Conservation (phyloP, 2,888 invertebrate species). For the Pseudococcus jackbeardsleyi region DNA sequence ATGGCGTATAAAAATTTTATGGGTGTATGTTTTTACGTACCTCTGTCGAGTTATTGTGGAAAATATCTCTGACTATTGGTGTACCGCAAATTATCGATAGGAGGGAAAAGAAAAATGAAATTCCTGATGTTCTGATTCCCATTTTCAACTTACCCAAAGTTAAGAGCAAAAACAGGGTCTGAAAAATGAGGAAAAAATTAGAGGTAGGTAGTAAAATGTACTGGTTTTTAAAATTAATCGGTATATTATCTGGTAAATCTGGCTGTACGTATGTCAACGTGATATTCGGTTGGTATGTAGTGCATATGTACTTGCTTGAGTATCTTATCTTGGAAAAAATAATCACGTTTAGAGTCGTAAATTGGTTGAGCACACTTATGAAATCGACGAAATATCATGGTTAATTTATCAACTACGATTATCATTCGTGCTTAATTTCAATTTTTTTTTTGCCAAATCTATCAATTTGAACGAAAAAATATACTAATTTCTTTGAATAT, state of each 20-base stretch:
- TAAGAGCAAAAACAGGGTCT: slow-evolving; percentile 81
- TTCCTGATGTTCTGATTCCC: slow-evolving; percentile 92
- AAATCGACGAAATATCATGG: too few species aligned
- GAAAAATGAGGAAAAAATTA: slow-evolving; percentile 67
- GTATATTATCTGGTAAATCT: neutral
- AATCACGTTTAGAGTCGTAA: too few species aligned
- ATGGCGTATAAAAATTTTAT: neutral
- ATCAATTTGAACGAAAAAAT: too few species aligned
- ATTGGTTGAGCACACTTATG: too few species aligned
- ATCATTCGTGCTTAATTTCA: too few species aligned
- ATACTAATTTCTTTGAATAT: too few species aligned
- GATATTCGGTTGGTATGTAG: too few species aligned
- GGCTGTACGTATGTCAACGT: neutral
- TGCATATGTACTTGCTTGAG: too few species aligned
- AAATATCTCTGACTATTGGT: slow-evolving; percentile 80
- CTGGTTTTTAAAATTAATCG: neutral
- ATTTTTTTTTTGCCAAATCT: too few species aligned
- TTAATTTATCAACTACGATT: too few species aligned
- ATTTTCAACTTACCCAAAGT: slow-evolving; percentile 84
- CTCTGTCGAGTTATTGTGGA: neutral
- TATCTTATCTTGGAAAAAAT: too few species aligned
- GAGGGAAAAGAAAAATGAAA: slow-evolving; percentile 93
- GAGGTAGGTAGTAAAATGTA: neutral
- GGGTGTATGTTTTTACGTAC: neutral
- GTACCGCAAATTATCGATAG: slow-evolving; percentile 80